Conservation (phyloP, 2,113 vertebrate genomes). For the Asarcornis scutulata region DNA sequence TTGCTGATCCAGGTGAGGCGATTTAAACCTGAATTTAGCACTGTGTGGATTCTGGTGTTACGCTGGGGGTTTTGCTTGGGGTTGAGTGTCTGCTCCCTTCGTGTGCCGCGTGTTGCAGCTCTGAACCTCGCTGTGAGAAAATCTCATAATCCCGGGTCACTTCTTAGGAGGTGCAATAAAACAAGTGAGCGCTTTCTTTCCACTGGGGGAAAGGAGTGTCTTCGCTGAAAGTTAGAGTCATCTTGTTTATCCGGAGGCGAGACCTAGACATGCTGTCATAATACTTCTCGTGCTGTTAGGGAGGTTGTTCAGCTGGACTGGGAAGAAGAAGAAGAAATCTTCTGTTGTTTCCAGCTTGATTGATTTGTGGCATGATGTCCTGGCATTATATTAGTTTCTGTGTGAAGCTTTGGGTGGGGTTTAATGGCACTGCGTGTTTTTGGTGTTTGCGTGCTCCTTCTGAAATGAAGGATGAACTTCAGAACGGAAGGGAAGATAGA, state of each 20-base stretch:
- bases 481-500: background rate
- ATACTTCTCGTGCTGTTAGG: background rate
- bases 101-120: background rate
- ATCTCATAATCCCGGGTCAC: background rate
- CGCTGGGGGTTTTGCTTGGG: background rate
- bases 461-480: background rate
- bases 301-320: background rate
- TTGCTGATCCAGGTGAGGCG: background rate
- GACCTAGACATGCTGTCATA: slow-evolving; percentile 26
- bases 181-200: slow-evolving; percentile 28
- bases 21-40: background rate
- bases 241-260: slow-evolving; percentile 48
- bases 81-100: background rate
- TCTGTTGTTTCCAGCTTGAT: background rate
- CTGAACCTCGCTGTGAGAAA: background rate
- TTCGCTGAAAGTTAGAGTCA: background rate
- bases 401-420: background rate
- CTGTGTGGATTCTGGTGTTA: background rate
- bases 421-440: background rate
- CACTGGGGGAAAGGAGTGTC: slow-evolving; percentile 22
- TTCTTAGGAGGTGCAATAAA: background rate
- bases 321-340: background rate
- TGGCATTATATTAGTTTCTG: background rate
- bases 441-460: background rate
- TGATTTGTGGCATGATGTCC: background rate